Conservation (phyloP, 2,113 vertebrate genomes). For the Syngnathus scovelli region DNA sequence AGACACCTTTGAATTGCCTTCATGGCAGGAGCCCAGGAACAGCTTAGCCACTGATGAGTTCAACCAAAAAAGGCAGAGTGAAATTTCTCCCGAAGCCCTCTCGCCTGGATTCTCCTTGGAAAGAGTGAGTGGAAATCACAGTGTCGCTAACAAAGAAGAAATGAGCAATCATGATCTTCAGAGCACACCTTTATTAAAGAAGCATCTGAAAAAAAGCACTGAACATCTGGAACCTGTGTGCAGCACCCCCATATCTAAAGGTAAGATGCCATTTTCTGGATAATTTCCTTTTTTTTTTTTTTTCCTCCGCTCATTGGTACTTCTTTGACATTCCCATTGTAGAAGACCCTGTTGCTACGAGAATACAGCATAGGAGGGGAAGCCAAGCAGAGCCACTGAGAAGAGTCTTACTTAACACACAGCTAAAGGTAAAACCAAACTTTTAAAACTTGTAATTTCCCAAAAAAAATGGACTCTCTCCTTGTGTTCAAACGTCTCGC, state of each 20-base stretch:
- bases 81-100: slow-evolving; percentile 31
- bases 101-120: slow-evolving; percentile 40
- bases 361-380: slow-evolving; percentile 74
- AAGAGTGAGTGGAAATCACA: slow-evolving; percentile 17
- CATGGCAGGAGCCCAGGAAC: slow-evolving; percentile 79
- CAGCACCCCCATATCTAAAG: slow-evolving; percentile 76
- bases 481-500: background rate
- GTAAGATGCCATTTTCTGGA: slow-evolving; percentile 54
- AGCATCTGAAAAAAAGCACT: slow-evolving; percentile 48
- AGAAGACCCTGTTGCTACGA: slow-evolving; percentile 73
- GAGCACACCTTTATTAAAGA: slow-evolving; percentile 78
- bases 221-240: slow-evolving; percentile 67
- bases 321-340: slow-evolving; percentile 13
- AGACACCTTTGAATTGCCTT: slow-evolving; percentile 76
- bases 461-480: background rate
- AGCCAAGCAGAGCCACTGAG: slow-evolving; percentile 73
- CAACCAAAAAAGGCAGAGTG: slow-evolving; percentile 23
- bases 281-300: background rate
- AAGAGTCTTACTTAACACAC: slow-evolving; percentile 83
- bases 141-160: slow-evolving; percentile 52
- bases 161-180: slow-evolving; percentile 67
- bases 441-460: background rate
- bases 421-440: slow-evolving; percentile 78
- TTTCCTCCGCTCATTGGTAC: background rate
- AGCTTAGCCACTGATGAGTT: slow-evolving; percentile 34